Base-by-base conservation (phyloP, 1,140 invertebrate genomes). In the Coptotermes formosanus region DNA sequence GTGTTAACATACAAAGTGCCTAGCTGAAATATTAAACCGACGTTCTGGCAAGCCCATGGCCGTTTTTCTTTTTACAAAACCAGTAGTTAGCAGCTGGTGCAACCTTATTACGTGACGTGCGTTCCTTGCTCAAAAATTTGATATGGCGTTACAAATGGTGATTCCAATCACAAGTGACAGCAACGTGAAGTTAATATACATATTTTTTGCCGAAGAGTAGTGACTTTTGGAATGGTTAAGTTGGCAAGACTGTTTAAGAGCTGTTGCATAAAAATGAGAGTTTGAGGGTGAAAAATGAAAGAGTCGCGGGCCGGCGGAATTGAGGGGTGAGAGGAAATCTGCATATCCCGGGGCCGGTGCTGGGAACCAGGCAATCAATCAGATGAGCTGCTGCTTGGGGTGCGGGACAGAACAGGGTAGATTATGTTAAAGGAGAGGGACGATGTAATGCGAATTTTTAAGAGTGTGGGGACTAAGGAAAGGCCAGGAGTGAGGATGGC, bases 211-310 rank as follows among this genome's bases (percentile, higher is more conserved):
- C n/a, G 25, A 8, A 1, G 59, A 59, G 64, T 75, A 75, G 25
- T 75, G 64, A 83, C 48, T 52, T 83, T 52, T 83, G 82, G n/a
- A 83, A 25, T 43, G 82, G 43, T 44, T 44, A 25, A 83, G 82
- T 83, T 83, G 82, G 82, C 82, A 83, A 83, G 43, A 45, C 82
- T 83, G 82, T 83, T 83, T 83, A 83, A 83, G 82, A 45, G 85
- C 85, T 75, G 85, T 86, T 75, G 59, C 85, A 85, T 85, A 64
- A 64, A 85, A 85, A 64, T 86, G 85, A 86, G 85, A 69, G 32
- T 86, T 82, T 75, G 75, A 75, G 85, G 38, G 85, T 44, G 64
- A 86, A 86, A 86, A 83, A 83, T 83, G 82, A 83, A 75, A 83
- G 82, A 83, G 82, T 83, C 82, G 82, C n/a, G 82, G 38, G 64